Base-by-base conservation (phyloP, 2,797 vertebrate species). In the Enteromius anoplus region DNA sequence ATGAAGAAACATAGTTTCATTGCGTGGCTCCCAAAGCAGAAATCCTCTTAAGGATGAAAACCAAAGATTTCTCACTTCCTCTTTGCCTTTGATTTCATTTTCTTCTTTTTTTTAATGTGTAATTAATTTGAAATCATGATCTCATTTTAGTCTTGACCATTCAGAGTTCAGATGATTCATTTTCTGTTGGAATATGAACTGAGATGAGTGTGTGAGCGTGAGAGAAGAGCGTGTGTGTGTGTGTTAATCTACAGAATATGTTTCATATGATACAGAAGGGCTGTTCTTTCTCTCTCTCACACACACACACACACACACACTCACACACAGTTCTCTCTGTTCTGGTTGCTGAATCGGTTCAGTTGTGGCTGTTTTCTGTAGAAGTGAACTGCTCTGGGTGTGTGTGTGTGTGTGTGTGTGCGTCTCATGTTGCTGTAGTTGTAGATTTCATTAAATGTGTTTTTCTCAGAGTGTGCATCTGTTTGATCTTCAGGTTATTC, bases 11-110 rank as follows among this genome's bases (percentile, higher is more conserved):
- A 64, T 17, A 34, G 23, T 11, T 47, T 60, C 64, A 64, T 47
- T 64, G 26, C 29, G 75, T 77, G 53, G 7, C 94, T 95, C 94
- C 95, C 94, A 96, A 96, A 96, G 95, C 93, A 94, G 58, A 93
- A 29, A 15, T 94, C 92, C 95, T 94, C 93, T 93, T 92, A 94
- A 94, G 77, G 94, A 93, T 93, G 94, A 93, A 92, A 95, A 96
- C 96, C 96, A 97, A 96, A 96, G 96, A 96, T 93, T 90, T 45
- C 93, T 94, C 93, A 91, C 93, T 91, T 94, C 91, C 93, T 93
- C 93, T 71, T 34, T 47, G 17, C 3, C 93, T 94, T n/a, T 55
- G 0, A 1, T n/a, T 51, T 4, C 26, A 0, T 45, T 12, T 4
- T 49, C 0, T 19, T 14, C 49, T 4, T 34, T 34, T 5, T n/a